Evolutionary conservation across 2,888 invertebrate genomes (phyloP).

Genomic region (Gandaritis pyraliata): DNA sequence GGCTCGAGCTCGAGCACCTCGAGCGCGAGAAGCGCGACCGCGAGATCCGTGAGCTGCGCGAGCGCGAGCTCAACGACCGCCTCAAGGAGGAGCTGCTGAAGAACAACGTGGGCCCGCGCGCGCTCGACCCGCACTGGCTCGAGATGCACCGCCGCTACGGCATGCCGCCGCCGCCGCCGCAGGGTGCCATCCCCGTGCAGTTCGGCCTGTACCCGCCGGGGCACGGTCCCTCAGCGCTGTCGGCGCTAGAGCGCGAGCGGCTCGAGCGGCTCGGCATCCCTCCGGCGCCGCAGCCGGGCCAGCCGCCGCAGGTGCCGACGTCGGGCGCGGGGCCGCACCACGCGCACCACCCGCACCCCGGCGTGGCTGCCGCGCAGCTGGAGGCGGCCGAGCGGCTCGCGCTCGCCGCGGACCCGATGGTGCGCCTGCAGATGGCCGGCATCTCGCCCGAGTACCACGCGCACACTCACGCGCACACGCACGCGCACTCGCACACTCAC

Average conservation of each 20-base stretch:
- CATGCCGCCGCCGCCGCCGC: conserved; percentile 86
- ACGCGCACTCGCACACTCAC: conserved; percentile 95
- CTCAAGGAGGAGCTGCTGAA: conserved; percentile 95
- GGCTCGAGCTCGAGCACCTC: conserved; percentile 87
- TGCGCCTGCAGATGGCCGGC: conserved; percentile 96
- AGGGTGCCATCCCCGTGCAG: conserved; percentile 88
- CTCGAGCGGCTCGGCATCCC: conserved; percentile 92
- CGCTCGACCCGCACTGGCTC: conserved; percentile 92
- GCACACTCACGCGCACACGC: conserved; percentile 96
- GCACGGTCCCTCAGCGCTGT: conserved; percentile 86
- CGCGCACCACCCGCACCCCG: conserved; percentile 82
- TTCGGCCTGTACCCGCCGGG: conserved; percentile 91
- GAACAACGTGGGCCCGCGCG: conserved; percentile 86
- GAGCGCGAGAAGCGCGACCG: conserved; percentile 89
- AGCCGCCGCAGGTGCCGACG: conserved; percentile 76
- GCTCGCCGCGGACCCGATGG: conserved; percentile 95
- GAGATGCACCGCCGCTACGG: conserved; percentile 94
- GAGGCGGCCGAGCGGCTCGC: conserved; percentile 92
- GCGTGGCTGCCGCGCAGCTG: conserved; percentile 85
- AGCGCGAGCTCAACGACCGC: conserved; percentile 92
- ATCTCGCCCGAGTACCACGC: conserved; percentile 95
- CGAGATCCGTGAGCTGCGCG: conserved; percentile 91
- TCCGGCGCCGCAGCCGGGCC: conserved; percentile 82
- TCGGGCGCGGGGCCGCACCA: conserved; percentile 73
- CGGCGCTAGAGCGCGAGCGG: conserved; percentile 94